Evolutionary conservation across 2,797 vertebrate species (phyloP).

Genomic region (Diplodus puntazzo): DNA sequence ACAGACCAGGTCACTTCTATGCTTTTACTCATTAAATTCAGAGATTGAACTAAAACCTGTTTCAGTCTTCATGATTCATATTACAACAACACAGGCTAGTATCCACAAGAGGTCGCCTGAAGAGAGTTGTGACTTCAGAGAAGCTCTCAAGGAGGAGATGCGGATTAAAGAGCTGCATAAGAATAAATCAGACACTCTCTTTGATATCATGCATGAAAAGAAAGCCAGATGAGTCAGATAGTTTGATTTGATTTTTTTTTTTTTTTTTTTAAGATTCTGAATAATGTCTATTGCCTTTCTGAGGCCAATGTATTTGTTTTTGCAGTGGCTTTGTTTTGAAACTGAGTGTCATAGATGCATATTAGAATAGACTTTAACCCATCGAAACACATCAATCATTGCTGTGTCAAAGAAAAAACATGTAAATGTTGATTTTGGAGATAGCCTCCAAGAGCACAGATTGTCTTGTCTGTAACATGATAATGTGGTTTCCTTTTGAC

Average conservation of each 20-base stretch:
- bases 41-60: not conserved
- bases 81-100: not conserved
- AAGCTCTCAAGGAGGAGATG: constrained; percentile 22
- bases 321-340: constrained; percentile 43
- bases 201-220: constrained; percentile 49
- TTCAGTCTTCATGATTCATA: not conserved
- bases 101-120: constrained; percentile 9
- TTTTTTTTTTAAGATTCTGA: constrained; percentile 14
- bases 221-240: constrained; percentile 32
- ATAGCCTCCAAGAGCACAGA: not conserved
- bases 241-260: constrained; percentile 31
- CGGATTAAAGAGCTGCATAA: constrained; percentile 44
- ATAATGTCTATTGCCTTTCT: constrained; percentile 43
- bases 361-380: constrained; percentile 4
- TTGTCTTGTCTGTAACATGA: not conserved
- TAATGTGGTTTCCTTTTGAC: constrained; percentile 1
- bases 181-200: constrained; percentile 35
- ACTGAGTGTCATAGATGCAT: not conserved
- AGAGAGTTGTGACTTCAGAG: constrained; percentile 52
- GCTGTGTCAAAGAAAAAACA: not conserved
- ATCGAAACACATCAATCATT: constrained; percentile 13
- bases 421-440: not conserved
- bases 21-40: constrained; percentile 8
- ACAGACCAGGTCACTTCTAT: constrained; percentile 1
- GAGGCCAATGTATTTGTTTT: constrained; percentile 42